Conservation (phyloP, 2,797 vertebrate genomes). For the Molossus molossus region DNA sequence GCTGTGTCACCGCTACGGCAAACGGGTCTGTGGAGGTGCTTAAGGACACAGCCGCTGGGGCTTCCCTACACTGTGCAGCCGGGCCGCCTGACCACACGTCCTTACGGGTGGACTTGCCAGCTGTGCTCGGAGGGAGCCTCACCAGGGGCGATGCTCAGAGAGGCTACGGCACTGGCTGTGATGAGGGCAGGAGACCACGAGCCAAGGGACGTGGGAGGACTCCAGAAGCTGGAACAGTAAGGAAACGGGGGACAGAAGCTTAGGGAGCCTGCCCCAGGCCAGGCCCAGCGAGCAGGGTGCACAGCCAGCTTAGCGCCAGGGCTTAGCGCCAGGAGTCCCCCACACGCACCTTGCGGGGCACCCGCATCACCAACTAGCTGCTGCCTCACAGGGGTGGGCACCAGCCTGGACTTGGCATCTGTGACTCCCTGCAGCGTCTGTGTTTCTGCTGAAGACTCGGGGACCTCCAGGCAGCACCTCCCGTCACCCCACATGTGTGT, state of each 20-base stretch:
- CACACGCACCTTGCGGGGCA: too few relatives aligned
- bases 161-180: rapidly evolving
- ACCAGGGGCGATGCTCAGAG: rapidly evolving
- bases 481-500: neutral
- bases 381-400: neutral
- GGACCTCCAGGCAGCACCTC: neutral
- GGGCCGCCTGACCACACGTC: neutral
- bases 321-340: neutral
- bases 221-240: neutral
- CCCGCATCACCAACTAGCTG: neutral
- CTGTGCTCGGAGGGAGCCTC: rapidly evolving
- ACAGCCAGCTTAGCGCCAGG: neutral
- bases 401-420: too few relatives aligned
- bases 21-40: neutral
- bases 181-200: rapidly evolving
- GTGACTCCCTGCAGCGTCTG: neutral
- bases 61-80: rapidly evolving
- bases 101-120: rapidly evolving
- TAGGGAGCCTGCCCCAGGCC: neutral
- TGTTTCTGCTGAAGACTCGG: neutral
- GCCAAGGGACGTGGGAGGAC: rapidly evolving
- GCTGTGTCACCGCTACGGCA: rapidly evolving
- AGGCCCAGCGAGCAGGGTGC: too few relatives aligned
- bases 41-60: rapidly evolving
- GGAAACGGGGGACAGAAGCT: neutral